Evolutionary conservation across 92 coral and sea anemone species (phyloP), one percentile per base, ranked within the genome.

Genomic region (Epizoanthus scotinus): DNA sequence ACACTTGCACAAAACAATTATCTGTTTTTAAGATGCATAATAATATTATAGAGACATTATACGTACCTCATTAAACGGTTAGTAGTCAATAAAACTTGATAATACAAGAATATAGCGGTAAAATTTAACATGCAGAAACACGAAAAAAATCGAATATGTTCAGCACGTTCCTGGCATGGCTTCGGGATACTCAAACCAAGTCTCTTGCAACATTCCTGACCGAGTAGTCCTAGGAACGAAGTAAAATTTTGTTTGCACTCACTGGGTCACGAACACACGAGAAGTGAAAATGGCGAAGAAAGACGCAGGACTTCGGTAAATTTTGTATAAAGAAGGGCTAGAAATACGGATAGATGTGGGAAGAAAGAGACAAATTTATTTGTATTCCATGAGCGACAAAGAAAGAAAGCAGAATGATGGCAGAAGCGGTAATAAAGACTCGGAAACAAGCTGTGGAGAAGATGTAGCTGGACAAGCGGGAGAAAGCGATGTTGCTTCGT

Each of bases 361-460:
- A 75, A 75, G 68, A 22, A 75, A 75, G 54, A 75, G 44, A 60
- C 21, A 75, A 15, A 59, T 7, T 58, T 58, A 75, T 27, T 58
- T 57, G 18, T 75, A 75, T 75, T 75, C 81, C 81, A 75, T 75
- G 81, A 75, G 81, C 81, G 67, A 40, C 81, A 34, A 75, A 67
- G 81, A 57, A 25, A 68, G 44, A 75, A 58, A 53, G 81, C 81
- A 75, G 67, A 57, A 59, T 15, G 49, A 75, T 75, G 81, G 67
- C 68, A 75, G 68, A 75, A 75, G 54, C 54, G 63, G 34, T 38
- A 58, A 58, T 38, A 55, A 75, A 64, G 29, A 13, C n/a, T 64
- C 36, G 69, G 69, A 64, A 75, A 75, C 81, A 12, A 75, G 20
- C 20, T 59, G 81, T 58, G 68, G 57, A 20, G 36, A 58, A 59